A percentile compares a stretch with the other conserved stretches of the same genome.
Conservation (phyloP, 2,113 vertebrate species). For the Pantherophis guttatus region DNA sequence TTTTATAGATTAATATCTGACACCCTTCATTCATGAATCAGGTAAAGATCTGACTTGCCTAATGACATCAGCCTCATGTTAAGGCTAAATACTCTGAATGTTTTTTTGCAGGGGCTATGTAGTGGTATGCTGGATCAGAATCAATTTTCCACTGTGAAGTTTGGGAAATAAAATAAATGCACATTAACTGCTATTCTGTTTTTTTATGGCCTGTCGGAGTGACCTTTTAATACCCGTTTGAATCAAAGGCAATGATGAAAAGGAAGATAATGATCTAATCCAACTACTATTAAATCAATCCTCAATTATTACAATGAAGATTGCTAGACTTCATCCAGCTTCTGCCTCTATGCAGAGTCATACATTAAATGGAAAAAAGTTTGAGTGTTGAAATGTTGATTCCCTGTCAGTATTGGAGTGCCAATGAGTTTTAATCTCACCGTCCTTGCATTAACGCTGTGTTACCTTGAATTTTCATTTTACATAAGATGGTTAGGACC, state of each 20-base stretch:
- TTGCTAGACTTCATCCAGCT: background rate
- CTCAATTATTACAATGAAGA: background rate
- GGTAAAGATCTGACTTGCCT: background rate
- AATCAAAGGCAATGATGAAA: background rate
- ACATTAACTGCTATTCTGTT: background rate
- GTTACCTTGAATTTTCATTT: background rate
- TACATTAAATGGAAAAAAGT: background rate
- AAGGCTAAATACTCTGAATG: background rate
- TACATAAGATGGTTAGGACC: background rate
- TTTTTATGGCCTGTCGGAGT: background rate
- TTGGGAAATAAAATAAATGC: background rate
- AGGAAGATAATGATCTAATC: background rate
- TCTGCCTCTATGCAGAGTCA: background rate
- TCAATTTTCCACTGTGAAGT: background rate
- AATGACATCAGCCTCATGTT: background rate
- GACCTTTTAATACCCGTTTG: background rate
- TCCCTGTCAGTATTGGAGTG: background rate
- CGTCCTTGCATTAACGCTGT: background rate
- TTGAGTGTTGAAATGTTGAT: background rate
- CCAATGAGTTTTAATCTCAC: background rate
- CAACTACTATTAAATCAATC: background rate
- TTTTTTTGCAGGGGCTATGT: background rate
- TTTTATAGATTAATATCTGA: background rate
- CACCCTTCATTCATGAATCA: background rate
- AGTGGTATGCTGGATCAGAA: background rate